phyloP scores from a whole-genome alignment of 2,888 invertebrate genomes.

The Diabrotica balteata region DNA sequence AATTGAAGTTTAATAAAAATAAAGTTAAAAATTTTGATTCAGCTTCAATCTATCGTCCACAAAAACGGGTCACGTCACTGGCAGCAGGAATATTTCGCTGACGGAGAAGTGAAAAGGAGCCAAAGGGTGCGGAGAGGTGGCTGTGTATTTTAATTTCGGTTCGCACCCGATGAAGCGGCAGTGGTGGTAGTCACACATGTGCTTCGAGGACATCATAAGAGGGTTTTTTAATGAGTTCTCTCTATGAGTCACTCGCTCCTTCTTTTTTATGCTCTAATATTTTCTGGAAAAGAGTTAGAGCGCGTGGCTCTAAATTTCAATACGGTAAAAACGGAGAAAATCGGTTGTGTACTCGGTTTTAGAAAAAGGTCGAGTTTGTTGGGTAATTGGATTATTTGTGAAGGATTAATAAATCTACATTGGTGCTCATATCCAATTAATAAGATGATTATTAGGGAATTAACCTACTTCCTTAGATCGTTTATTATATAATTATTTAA shows the following conservation, averaged over 20 bases:
- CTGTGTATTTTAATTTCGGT: conserved; percentile 43
- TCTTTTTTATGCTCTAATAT: conserved; percentile 42
- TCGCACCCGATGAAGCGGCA: conserved; percentile 41
- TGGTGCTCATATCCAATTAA: no score
- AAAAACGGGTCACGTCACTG: conserved; percentile 25
- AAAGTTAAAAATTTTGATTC: no score
- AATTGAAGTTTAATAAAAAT: no score
- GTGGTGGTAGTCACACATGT: conserved; percentile 36
- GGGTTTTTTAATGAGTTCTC: conserved; percentile 45
- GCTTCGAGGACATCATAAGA: conserved; percentile 41
- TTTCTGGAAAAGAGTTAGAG: conserved; percentile 9
- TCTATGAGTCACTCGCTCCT: conserved; percentile 23
- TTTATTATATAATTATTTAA: no score
- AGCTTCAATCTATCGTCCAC: neutral
- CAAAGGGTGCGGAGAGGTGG: conserved; percentile 27
- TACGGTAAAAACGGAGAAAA: neutral
- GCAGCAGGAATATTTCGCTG: conserved; percentile 34
- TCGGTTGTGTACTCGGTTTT: neutral
- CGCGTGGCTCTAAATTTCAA: neutral
- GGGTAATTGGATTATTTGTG: neutral
- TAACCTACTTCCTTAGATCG: no score
- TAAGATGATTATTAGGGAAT: no score
- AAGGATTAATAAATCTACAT: no score
- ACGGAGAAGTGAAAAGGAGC: conserved; percentile 21
- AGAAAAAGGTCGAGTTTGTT: neutral